Evolutionary conservation across 2,888 invertebrate species (phyloP).

Genomic region (Steinernema scapterisci): DNA sequence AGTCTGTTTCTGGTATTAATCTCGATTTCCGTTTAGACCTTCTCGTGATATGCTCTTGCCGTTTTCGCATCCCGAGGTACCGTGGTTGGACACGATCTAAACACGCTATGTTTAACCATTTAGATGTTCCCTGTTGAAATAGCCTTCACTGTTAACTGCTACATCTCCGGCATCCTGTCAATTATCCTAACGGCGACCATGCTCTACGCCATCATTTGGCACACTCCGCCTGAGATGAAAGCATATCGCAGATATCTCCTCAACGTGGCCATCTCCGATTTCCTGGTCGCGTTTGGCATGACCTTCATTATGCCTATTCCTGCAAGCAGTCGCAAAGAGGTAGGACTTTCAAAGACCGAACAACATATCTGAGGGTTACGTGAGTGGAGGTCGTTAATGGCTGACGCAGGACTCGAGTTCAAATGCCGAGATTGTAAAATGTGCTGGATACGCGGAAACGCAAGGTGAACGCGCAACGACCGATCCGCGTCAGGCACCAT

Average conservation of each 20-base stretch:
- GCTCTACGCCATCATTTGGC: conserved; percentile 31
- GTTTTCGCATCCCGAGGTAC: conserved; percentile 18
- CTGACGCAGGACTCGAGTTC: too few relatives aligned
- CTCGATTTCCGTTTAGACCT: not conserved
- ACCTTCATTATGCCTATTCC: conserved; percentile 34
- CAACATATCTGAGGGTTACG: too few relatives aligned
- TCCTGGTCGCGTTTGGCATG: conserved; percentile 28
- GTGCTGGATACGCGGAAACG: too few relatives aligned
- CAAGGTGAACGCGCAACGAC: too few relatives aligned
- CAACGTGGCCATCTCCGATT: conserved; percentile 4
- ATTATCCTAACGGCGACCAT: conserved; percentile 5
- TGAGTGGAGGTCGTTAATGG: too few relatives aligned
- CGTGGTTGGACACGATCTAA: too few relatives aligned
- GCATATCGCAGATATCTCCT: conserved; percentile 29
- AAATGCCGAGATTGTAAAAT: too few relatives aligned
- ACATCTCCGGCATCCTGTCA: conserved; percentile 21
- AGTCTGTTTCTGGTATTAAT: not conserved
- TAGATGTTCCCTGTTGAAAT: conserved; percentile 31
- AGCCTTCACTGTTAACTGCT: conserved; percentile 26
- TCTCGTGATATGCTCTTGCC: not conserved
- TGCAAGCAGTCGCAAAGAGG: conserved; percentile 35
- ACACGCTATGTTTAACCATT: not conserved
- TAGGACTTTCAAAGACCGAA: too few relatives aligned
- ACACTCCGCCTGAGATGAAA: conserved; percentile 36
- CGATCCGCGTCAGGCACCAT: too few relatives aligned